Evolutionary conservation across 2,888 invertebrate genomes (phyloP), one percentile per base, ranked within the genome.

Genomic region (Drosophila acutilabella): DNA sequence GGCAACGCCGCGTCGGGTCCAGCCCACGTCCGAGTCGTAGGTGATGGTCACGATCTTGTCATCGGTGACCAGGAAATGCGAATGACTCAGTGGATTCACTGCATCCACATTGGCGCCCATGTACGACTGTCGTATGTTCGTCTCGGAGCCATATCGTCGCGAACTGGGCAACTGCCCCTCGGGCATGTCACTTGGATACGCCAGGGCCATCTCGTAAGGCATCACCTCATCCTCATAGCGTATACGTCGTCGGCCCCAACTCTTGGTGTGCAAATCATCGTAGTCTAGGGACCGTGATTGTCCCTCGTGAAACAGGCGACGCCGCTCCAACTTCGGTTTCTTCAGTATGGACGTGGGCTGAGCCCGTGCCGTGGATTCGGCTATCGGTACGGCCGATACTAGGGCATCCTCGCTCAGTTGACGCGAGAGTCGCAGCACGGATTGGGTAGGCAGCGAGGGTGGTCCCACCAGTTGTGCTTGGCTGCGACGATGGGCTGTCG

Each of bases 11-110:
- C 92, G 92, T 11, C 92, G 87, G 1, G 92, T 91, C 93, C 93
- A 93, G 2, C 93, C 93, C 23, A 91, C 92, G 75, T 93, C 93
- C 5, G 93, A 93, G 80, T 93, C 93, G 42, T 93, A 93, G 42
- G 92, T 92, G 44, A 93, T 92, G 61, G 93, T 92, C 23, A 92
- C 91, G 48, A 93, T 92, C 76, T 92, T 91, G 73, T 92, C 92
- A 53, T 93, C 93, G 10, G 92, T 92, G 18, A 93, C 92, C 20
- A 93, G 87, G 30, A 92, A 93, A 80, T 93, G 93, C 33, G 92
- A 92, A 62, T 92, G 92, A 60, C 92, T 92, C 6, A 92, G 68
- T n/a, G 93, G 92, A 82, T 92, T 84, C 33, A 69, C 64, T n/a
- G 88, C 84, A 70, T 92, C 89, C 26, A 92, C 90, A 61, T 84